Base-by-base conservation (phyloP, 1,140 invertebrate genomes). In the Spodoptera litura region DNA sequence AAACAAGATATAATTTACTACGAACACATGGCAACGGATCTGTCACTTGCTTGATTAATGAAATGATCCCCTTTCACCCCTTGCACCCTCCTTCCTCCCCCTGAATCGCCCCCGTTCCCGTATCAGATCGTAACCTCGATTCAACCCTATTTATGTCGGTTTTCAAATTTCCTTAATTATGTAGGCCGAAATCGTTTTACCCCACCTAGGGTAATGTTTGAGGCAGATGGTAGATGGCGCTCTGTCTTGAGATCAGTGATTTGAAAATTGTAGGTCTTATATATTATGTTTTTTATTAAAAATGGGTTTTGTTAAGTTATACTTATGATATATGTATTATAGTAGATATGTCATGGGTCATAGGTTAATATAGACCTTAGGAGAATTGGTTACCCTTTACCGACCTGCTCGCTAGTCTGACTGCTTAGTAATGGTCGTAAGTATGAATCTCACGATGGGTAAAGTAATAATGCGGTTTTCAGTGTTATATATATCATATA, bases 111-210 rank as follows among this genome's bases (percentile, higher is more conserved):
- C 38, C 38, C 38, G 4, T 44, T 44, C 38, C 55, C 70, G 68
- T 88, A 88, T 90, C 86, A 86, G 90, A 91, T 91, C 84, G 85
- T 87, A 87, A 83, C 84, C 89, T 81, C 79, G 73, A 55, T 49
- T 62, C 38, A 15, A 79, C 80, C 83, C 62, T 78, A 81, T 82
- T 85, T 62, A 87, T 83, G 87, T 87, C 84, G 87, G 90, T 91
- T 92, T 91, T 93, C 89, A 92, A 93, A 93, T 90, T 92, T 91
- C 86, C 90, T 90, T 92, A 91, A 92, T 93, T 91, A 93, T 87
- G 88, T 62, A 89, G 83, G 81, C 44, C 86, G 79, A 83, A 84
- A 87, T 86, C 85, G 82, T 84, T 86, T 83, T 85, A 86, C 85
- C 87, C 87, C 13, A 71, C 83, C 20, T 76, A 72, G 78, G 59